Evolutionary conservation across 2,113 vertebrate species (phyloP).

Genomic region (Redunca redunca): DNA sequence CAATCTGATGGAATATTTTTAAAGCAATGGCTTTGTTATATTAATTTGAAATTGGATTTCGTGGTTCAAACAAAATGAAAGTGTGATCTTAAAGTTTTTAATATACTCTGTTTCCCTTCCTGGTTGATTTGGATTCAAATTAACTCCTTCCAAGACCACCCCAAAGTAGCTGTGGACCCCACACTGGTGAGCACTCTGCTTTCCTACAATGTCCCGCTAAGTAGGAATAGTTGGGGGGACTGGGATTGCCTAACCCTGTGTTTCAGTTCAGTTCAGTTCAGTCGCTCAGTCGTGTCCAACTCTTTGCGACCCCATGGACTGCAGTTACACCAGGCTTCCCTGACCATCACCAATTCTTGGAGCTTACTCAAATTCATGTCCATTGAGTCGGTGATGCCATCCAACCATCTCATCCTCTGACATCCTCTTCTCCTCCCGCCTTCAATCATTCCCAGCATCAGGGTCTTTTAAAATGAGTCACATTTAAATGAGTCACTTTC

Average conservation of each 20-base stretch:
- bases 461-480: neutral
- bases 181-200: neutral
- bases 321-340: neutral
- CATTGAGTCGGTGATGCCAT: neutral
- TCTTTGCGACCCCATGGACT: neutral
- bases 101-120: constrained; percentile 23
- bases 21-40: constrained; percentile 31
- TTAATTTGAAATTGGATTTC: constrained; percentile 48
- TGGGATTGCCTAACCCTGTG: neutral
- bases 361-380: neutral
- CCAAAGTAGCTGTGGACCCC: neutral
- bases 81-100: constrained; percentile 41
- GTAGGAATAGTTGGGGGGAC: neutral
- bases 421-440: neutral
- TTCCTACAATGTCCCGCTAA: neutral
- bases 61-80: constrained; percentile 52
- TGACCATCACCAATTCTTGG: neutral
- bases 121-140: constrained; percentile 43
- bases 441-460: neutral
- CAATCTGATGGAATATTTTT: constrained; percentile 43
- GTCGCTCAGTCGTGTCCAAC: fast-evolving
- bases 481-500: neutral
- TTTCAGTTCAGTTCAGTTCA: neutral
- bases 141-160: constrained; percentile 15
- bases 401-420: neutral